Percentiles rank a stretch among this genome's conserved stretches.
Evolutionary conservation across 2,797 vertebrate genomes (phyloP).

Genomic region (Cuculus canorus): DNA sequence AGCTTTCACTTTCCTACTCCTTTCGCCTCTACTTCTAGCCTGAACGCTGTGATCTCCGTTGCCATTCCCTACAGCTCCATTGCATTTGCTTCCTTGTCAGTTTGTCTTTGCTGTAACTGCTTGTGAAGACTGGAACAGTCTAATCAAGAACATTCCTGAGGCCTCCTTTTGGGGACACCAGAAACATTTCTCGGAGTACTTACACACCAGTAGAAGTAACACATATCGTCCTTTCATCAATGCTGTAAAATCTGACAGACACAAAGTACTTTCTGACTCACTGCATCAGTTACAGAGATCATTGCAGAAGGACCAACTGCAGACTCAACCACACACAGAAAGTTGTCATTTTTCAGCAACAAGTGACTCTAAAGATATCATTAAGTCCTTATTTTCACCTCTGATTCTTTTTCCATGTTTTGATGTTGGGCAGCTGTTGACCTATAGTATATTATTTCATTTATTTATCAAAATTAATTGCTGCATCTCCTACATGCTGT

Average conservation of each 20-base stretch:
- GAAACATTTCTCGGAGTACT: neutral
- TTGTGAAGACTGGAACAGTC: neutral
- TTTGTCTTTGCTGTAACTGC: neutral
- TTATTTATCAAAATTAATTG: neutral
- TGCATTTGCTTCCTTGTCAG: neutral
- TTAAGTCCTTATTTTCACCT: neutral
- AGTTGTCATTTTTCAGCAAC: neutral
- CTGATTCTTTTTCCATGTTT: neutral
- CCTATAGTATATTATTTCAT: neutral
- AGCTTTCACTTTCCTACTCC: neutral
- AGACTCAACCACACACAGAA: neutral
- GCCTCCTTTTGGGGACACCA: neutral
- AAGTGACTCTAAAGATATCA: neutral
- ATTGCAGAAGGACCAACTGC: neutral
- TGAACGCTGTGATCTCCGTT: rapidly evolving
- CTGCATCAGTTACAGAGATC: neutral
- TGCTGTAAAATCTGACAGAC: neutral
- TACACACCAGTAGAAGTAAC: neutral
- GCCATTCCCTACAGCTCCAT: neutral
- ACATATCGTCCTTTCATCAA: neutral
- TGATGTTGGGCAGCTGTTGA: neutral
- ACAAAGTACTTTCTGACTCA: neutral
- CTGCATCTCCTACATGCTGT: neutral
- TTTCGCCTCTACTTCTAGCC: neutral
- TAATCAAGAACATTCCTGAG: neutral